Evolutionary conservation across 1,140 invertebrate genomes (phyloP).

Genomic region (Stegodyphus mimosarum): DNA sequence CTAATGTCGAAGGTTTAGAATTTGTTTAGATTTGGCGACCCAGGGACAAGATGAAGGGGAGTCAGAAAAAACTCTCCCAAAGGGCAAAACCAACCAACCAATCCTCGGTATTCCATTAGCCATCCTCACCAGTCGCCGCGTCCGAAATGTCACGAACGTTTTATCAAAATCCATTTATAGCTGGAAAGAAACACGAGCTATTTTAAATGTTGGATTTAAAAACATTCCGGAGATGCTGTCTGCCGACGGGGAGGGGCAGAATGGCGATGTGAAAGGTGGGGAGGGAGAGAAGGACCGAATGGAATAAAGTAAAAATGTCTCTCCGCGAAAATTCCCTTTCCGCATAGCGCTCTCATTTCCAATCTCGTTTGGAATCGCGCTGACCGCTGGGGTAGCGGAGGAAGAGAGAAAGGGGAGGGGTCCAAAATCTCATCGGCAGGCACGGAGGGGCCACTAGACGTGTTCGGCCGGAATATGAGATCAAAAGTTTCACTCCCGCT

Average conservation of each 20-base stretch:
- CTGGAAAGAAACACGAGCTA: background rate
- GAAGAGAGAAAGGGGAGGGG: background rate
- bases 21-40: too few relatives aligned
- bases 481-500: slow-evolving; percentile 53
- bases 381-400: background rate
- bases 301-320: background rate
- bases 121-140: background rate
- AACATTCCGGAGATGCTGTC: background rate
- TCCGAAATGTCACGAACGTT: background rate
- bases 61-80: too few relatives aligned
- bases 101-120: too few relatives aligned
- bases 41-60: too few relatives aligned
- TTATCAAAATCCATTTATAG: background rate
- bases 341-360: slow-evolving; percentile 47
- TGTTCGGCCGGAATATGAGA: slow-evolving; percentile 55
- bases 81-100: too few relatives aligned
- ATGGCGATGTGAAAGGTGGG: background rate
- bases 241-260: background rate
- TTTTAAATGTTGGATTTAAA: slow-evolving; percentile 12
- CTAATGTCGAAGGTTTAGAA: too few relatives aligned
- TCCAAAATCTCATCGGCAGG: slow-evolving; percentile 24
- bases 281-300: background rate
- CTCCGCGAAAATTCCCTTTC: background rate
- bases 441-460: slow-evolving; percentile 6
- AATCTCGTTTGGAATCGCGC: slow-evolving; percentile 56